A percentile compares a stretch with the other conserved stretches of the same genome.
These are phyloP conservation scores for Caretta caretta DNA, from an alignment of 2,113 vertebrate genomes.

Conservation along the genomic window DNA sequence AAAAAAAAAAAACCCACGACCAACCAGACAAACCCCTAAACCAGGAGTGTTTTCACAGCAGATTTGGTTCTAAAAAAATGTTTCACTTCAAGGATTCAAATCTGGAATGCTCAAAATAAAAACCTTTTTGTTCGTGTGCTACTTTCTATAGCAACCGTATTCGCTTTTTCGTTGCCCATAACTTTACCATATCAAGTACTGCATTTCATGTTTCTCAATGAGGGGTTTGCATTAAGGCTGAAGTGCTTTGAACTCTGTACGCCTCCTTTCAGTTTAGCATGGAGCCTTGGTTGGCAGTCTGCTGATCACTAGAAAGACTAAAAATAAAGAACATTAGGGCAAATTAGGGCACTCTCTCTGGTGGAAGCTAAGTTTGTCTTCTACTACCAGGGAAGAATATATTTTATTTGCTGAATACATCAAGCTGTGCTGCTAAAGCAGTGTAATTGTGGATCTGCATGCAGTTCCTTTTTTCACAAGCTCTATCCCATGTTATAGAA, in stretches of 20 bases:
- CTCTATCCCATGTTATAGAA: not conserved
- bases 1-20: not conserved
- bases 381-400: slow-evolving; percentile 22
- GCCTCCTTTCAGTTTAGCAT: slow-evolving; percentile 58
- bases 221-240: slow-evolving; percentile 56
- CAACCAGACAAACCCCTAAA: not conserved
- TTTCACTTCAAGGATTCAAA: not conserved
- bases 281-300: not conserved
- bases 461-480: not conserved
- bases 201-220: slow-evolving; percentile 68
- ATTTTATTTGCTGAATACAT: slow-evolving; percentile 58
- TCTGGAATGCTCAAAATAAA: not conserved
- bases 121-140: not conserved
- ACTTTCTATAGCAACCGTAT: slow-evolving; percentile 28
- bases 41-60: not conserved
- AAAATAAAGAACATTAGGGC: slow-evolving; percentile 31
- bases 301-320: slow-evolving; percentile 1
- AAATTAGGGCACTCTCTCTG: slow-evolving; percentile 45
- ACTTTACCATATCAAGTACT: slow-evolving; percentile 23
- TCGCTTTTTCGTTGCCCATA: slow-evolving; percentile 5
- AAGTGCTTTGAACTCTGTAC: slow-evolving; percentile 58
- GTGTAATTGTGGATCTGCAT: slow-evolving; percentile 29
- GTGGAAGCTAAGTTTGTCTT: slow-evolving; percentile 51
- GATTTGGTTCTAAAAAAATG: not conserved
- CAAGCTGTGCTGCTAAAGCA: slow-evolving; percentile 52